These are phyloP conservation scores for Oophaga sylvatica DNA, from an alignment of 2,797 vertebrate genomes.

Conservation along the genomic window DNA sequence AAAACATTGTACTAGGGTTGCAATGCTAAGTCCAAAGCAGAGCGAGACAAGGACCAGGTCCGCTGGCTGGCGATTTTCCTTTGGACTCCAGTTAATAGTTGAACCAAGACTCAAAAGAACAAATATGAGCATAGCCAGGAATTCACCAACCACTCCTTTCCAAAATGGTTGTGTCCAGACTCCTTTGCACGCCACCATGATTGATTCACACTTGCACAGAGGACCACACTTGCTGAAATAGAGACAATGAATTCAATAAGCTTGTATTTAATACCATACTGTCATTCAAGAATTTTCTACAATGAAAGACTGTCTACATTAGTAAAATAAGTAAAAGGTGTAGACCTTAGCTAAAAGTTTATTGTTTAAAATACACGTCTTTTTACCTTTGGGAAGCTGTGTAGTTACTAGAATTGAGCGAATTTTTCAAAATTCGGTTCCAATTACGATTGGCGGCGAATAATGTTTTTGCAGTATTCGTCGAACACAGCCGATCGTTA, in stretches of 20 bases:
- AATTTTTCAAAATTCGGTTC: too few species aligned
- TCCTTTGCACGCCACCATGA: conserved; percentile 93
- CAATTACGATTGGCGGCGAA: too few species aligned
- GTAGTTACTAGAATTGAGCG: not conserved
- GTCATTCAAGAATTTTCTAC: not conserved
- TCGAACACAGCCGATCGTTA: too few species aligned
- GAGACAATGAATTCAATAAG: conserved; percentile 28
- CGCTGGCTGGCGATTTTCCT: conserved; percentile 80
- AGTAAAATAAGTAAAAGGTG: not conserved
- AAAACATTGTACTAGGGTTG: conserved; percentile 94
- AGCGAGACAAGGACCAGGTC: conserved; percentile 92
- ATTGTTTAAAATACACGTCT: not conserved
- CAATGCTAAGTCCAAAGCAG: conserved; percentile 94
- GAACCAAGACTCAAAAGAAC: conserved; percentile 91
- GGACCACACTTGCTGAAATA: conserved; percentile 84
- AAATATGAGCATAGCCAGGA: conserved; percentile 90
- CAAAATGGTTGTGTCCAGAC: conserved; percentile 96
- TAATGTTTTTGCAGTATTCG: too few species aligned
- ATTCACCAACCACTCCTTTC: conserved; percentile 91
- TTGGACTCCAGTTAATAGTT: conserved; percentile 87
- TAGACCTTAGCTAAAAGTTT: not conserved
- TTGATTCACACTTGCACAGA: conserved; percentile 77
- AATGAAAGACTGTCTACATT: not conserved
- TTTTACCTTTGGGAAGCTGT: not conserved
- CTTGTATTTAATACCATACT: not conserved